phyloP scores from a whole-genome alignment of 2,888 invertebrate genomes.

The Anagyrus pseudococci region DNA sequence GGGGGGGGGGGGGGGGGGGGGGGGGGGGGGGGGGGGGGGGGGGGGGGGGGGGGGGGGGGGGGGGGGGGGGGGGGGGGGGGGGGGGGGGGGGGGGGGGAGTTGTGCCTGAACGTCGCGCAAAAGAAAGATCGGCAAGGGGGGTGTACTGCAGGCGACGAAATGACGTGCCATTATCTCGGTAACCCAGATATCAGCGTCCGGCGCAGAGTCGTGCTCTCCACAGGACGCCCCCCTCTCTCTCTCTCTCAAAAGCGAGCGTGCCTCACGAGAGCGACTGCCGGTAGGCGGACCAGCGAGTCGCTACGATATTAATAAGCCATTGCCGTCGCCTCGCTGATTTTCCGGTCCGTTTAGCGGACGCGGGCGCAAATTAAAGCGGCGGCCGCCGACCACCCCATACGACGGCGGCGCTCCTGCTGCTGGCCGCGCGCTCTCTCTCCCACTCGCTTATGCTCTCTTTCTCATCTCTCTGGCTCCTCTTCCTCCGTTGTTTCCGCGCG shows the following conservation, averaged over 20 bases:
- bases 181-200: conserved; percentile 42
- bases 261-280: conserved; percentile 6
- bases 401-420: background rate
- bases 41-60: too few relatives aligned
- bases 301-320: conserved; percentile 31
- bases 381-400: conserved; percentile 13
- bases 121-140: conserved; percentile 3
- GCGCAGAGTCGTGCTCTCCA: conserved; percentile 20
- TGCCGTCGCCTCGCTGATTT: conserved; percentile 15
- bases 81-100: too few relatives aligned
- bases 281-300: conserved; percentile 11
- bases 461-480: background rate
- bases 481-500: conserved; percentile 11
- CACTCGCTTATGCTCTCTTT: background rate
- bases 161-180: conserved; percentile 41
- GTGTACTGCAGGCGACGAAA: conserved; percentile 35
- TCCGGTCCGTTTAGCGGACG: conserved; percentile 11
- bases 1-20: too few relatives aligned
- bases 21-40: too few relatives aligned
- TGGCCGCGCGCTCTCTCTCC: background rate
- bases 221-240: background rate
- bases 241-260: too few relatives aligned
- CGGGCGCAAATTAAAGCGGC: conserved; percentile 16
- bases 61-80: too few relatives aligned
- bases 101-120: too few relatives aligned